A percentile compares a stretch with the other conserved stretches of the same genome.
phyloP scores from a whole-genome alignment of 2,797 vertebrate genomes.

The Erethizon dorsatum region DNA sequence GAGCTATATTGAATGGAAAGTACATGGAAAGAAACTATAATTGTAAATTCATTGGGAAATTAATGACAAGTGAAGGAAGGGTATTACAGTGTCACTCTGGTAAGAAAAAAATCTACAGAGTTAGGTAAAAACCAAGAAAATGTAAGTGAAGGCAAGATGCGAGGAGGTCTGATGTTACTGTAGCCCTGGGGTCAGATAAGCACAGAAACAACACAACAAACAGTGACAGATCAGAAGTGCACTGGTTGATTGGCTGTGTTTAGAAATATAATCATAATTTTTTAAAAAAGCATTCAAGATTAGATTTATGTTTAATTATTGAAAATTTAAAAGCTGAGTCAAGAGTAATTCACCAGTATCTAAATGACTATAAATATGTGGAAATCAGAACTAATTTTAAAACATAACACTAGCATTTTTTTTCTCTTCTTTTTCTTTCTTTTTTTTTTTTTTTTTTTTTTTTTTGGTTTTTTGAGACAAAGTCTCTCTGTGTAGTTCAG shows the following conservation, averaged over 20 bases:
- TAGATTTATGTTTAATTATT: not conserved
- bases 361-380: not conserved
- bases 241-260: not conserved
- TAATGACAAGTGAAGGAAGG: not conserved
- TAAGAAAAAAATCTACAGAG: not conserved
- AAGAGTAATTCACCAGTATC: not conserved
- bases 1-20: slow-evolving; percentile 13
- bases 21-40: not conserved
- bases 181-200: not conserved
- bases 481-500: not conserved
- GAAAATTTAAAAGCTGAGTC: not conserved
- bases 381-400: not conserved
- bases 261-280: not conserved
- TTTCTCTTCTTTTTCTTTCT: no score
- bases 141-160: not conserved
- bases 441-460: no score
- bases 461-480: not conserved
- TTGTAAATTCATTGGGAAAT: slow-evolving; percentile 28
- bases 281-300: not conserved
- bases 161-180: not conserved
- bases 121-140: not conserved
- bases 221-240: not conserved
- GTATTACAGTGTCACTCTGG: not conserved
- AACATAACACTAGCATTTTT: not conserved
- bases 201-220: not conserved